phyloP scores from a whole-genome alignment of 2,797 vertebrate species.

The Synaphobranchus kaupii region DNA sequence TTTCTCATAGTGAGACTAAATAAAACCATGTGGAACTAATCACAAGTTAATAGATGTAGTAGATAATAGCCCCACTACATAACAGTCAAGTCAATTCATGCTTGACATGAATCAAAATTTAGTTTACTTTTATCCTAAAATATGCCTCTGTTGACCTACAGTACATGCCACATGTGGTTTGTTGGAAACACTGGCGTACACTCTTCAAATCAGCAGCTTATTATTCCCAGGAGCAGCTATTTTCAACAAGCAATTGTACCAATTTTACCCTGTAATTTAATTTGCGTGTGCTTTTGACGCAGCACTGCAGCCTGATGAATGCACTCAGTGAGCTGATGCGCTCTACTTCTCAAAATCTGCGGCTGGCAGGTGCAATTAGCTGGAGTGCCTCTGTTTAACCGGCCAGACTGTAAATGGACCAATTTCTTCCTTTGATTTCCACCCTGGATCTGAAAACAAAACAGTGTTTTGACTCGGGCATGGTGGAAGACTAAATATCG shows the following conservation, averaged over 20 bases:
- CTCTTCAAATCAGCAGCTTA: too few species aligned
- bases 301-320: background rate
- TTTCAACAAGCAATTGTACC: background rate
- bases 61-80: background rate
- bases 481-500: background rate
- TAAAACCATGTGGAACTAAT: background rate
- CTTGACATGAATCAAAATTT: background rate
- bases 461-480: background rate
- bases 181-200: background rate
- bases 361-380: background rate
- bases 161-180: background rate
- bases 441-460: background rate
- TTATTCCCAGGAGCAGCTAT: background rate
- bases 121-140: background rate
- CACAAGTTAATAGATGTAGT: background rate
- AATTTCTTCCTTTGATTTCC: background rate
- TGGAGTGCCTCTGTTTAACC: background rate
- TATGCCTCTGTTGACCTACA: background rate
- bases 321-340: background rate
- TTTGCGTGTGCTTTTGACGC: background rate
- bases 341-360: background rate
- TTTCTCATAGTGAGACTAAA: background rate
- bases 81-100: background rate
- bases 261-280: background rate
- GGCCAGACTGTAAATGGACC: background rate